phyloP scores from a whole-genome alignment of 2,113 vertebrate species.

The Stercorarius parasiticus region DNA sequence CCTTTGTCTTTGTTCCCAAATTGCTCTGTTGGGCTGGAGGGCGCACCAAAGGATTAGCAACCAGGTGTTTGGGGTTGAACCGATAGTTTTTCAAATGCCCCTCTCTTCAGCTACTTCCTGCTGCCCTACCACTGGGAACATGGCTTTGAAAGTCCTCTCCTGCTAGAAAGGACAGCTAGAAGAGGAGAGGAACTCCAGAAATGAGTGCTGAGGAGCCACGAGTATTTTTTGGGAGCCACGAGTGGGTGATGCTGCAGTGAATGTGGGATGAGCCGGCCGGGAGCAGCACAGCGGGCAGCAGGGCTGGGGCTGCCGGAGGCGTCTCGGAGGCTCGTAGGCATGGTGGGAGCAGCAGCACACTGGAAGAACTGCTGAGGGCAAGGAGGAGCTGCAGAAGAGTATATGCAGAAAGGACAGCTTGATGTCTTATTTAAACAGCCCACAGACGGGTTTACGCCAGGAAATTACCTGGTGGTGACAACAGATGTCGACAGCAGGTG shows the following conservation, averaged over 20 bases:
- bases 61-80: neutral
- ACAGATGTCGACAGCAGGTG: neutral
- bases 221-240: neutral
- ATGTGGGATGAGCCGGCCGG: neutral
- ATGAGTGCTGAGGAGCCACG: neutral
- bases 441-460: neutral
- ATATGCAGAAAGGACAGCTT: neutral
- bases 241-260: neutral
- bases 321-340: accelerated
- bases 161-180: neutral
- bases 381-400: neutral
- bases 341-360: neutral
- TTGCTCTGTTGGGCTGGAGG: neutral
- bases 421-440: neutral
- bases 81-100: neutral
- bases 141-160: neutral
- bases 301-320: neutral
- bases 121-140: neutral
- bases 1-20: neutral
- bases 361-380: neutral
- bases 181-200: neutral
- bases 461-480: neutral
- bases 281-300: neutral
- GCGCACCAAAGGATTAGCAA: neutral
- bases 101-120: neutral